Evolutionary conservation across 2,113 vertebrate species (phyloP), one percentile per base, ranked within the genome.

Genomic region (Glareola pratincola): DNA sequence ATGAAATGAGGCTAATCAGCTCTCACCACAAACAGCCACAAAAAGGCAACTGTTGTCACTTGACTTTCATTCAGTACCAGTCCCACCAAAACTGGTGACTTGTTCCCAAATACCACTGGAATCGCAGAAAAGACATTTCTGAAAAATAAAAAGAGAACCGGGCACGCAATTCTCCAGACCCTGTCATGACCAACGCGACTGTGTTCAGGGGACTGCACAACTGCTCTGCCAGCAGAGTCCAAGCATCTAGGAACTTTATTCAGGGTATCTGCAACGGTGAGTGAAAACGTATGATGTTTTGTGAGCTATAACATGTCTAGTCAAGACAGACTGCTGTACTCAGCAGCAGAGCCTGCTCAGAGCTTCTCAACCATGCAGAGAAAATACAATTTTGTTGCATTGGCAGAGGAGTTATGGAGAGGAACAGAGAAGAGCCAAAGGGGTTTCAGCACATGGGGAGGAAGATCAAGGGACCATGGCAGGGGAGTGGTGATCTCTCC

Each of bases 321-420:
- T 62, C 90, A 96, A 80, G 94, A 93, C 36, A 69, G 75, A 80
- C 45, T 91, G 75, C 79, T 77, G 63, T 53, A 86, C 50, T 86
- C 50, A 19, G 91, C 91, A 88, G 68, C 79, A 86, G 14, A 88
- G 56, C 50, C 91, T 63, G 68, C 80, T 92, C 68, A 89, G 50
- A 92, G 54, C 73, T 89, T 60, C 76, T 91, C 93, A 94, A 26
- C 60, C 91, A 63, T 94, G 89, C 88, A 96, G 51, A 74, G 73
- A 74, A 84, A 92, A 92, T 21, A 43, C 76, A 62, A 3, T 72
- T 92, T 72, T 57, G 62, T 73, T 63, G 45, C 62, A 32, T 12
- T 68, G 64, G 73, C 64, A 88, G 78, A 89, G 43, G 45, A 84
- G 67, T 79, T 95, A 95, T 5, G 45, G 74, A 94, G 77, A 79